Base-by-base conservation (phyloP, 2,113 vertebrate genomes). In the Lepisosteus oculatus region DNA sequence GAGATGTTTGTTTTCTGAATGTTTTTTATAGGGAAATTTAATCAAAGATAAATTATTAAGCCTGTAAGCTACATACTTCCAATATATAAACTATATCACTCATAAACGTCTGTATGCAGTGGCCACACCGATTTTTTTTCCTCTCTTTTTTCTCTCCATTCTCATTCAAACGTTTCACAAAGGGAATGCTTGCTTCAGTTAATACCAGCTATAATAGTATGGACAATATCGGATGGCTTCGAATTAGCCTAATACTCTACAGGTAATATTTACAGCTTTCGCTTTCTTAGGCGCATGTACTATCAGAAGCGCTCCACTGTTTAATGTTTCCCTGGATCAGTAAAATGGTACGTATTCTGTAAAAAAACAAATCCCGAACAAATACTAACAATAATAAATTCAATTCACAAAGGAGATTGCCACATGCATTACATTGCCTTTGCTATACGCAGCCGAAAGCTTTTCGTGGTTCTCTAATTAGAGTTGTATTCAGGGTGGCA, bases 381-480 rank as follows among this genome's bases (percentile, higher is more conserved):
- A 29, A 29, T 29, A 56, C 79, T 70, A 80, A 74, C 64, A 78
- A 80, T 83, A 74, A 76, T 79, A 79, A 74, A 65, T 41, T 78
- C 68, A 80, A 43, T 43, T 41, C 83, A 87, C 86, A 84, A 77
- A 77, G 70, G 78, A 75, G 73, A 74, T 79, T 70, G 74, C 72
- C 74, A 79, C 80, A 81, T 78, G 72, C 62, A 74, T 82, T 77
- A 78, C 51, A 80, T 56, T 78, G 76, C 78, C 65, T 80, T 77
- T 80, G 79, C 87, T 78, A 74, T 88, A 84, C 77, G 80, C 78
- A 65, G 87, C 82, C 85, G 87, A 87, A 84, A 80, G 79, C 80
- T 85, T 72, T 84, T 77, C 78, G 84, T 81, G 79, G 84, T 87
- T 74, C 89, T 92, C 94, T 95, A 95, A 96, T 97, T 96, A 93